Evolutionary conservation across 2,113 vertebrate species (phyloP).

Genomic region (Varanus salvator): DNA sequence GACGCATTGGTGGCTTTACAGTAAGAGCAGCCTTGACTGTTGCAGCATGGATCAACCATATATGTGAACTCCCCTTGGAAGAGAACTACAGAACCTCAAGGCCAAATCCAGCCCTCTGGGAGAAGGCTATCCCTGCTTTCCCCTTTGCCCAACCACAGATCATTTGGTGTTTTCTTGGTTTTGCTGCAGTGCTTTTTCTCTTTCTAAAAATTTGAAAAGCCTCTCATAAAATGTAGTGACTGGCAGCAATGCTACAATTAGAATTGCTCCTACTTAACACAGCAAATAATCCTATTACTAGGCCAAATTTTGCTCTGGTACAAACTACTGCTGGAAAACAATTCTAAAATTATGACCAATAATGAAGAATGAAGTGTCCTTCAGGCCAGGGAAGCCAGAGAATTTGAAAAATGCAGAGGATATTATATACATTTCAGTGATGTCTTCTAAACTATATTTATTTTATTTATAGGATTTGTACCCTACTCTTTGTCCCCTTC

Average conservation of each 20-base stretch:
- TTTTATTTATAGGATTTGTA: neutral
- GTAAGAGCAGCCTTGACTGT: neutral
- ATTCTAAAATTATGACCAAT: neutral
- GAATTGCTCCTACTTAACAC: neutral
- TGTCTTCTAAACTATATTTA: too few relatives aligned
- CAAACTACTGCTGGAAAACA: neutral
- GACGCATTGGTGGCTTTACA: neutral
- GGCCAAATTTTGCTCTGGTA: neutral
- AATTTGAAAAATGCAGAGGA: neutral
- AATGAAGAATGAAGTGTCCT: neutral
- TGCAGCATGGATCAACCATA: neutral
- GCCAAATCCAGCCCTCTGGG: too few relatives aligned
- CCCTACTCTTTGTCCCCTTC: too few relatives aligned
- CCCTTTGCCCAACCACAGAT: too few relatives aligned
- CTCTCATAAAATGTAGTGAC: too few relatives aligned
- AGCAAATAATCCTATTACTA: neutral
- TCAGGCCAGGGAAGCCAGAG: neutral
- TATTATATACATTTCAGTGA: neutral
- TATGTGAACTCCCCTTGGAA: neutral
- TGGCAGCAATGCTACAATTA: neutral
- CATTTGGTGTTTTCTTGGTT: too few relatives aligned
- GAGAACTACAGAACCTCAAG: too few relatives aligned
- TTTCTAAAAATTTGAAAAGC: too few relatives aligned
- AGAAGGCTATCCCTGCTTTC: too few relatives aligned
- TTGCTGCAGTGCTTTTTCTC: too few relatives aligned